Percentiles rank a stretch among this genome's conserved stretches.
Conservation (phyloP, 1,140 invertebrate genomes). For the Pogonomyrmex barbatus region DNA sequence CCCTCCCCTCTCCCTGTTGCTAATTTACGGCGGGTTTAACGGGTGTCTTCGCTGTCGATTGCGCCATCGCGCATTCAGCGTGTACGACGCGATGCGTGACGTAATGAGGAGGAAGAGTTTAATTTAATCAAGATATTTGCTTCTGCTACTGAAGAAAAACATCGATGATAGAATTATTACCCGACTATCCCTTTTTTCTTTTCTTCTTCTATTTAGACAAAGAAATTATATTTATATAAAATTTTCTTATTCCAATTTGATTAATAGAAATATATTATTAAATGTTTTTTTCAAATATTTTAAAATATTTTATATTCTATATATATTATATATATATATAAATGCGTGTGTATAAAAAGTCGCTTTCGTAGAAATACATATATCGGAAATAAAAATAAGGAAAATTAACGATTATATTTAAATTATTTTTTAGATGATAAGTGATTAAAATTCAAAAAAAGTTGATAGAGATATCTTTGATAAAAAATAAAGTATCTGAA, state of each 20-base stretch:
- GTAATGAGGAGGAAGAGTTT: not conserved
- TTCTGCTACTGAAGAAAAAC: not conserved
- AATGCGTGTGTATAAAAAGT: not conserved
- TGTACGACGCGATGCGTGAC: not conserved
- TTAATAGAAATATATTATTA: not conserved
- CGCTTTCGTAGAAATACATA: not conserved
- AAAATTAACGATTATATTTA: not conserved
- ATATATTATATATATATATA: not conserved
- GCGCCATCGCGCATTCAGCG: not conserved
- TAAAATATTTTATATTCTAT: not conserved
- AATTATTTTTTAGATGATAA: conserved; percentile 6
- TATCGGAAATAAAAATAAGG: not conserved
- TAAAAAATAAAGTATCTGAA: not conserved
- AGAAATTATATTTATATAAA: too few relatives aligned
- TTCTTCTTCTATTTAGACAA: not conserved
- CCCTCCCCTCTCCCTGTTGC: not conserved
- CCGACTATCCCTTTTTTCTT: not conserved
- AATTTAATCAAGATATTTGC: not conserved
- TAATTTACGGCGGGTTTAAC: conserved; percentile 33
- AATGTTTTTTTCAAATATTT: not conserved
- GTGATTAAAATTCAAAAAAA: not conserved
- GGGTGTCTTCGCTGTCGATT: not conserved
- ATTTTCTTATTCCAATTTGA: not conserved
- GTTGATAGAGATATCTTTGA: not conserved
- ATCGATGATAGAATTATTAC: not conserved